These are phyloP conservation scores for Conomelus anceps DNA, from an alignment of 2,888 invertebrate species.

Conservation along the genomic window DNA sequence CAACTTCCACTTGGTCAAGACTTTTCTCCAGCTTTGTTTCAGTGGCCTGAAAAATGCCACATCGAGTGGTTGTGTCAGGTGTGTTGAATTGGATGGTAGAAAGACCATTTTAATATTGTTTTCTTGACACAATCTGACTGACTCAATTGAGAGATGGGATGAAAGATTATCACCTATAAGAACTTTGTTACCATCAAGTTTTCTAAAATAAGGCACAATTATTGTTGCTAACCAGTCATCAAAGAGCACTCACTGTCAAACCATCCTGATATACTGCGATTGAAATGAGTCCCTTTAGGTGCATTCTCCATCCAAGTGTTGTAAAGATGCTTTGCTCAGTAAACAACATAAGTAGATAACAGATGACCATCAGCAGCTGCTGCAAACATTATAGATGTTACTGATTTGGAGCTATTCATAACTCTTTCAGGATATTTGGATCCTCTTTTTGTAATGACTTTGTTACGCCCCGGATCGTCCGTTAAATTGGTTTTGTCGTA, in stretches of 20 bases:
- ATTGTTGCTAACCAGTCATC: constrained; percentile 36
- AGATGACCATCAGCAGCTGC: constrained; percentile 25
- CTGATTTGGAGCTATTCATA: constrained; percentile 27
- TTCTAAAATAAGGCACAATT: constrained; percentile 33
- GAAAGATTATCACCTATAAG: constrained; percentile 39
- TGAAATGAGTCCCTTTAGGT: constrained; percentile 32
- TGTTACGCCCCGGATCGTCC: constrained; percentile 19
- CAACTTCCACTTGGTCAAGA: constrained; percentile 29
- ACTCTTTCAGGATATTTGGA: constrained; percentile 29
- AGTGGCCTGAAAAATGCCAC: too few species aligned
- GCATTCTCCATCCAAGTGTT: too few species aligned
- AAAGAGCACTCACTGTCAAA: constrained; percentile 36
- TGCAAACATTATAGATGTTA: constrained; percentile 28
- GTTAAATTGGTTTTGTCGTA: constrained; percentile 21
- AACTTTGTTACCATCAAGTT: constrained; percentile 35
- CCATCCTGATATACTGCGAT: constrained; percentile 37
- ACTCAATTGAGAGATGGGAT: constrained; percentile 19
- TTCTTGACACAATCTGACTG: constrained; percentile 34
- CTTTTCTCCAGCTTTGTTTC: constrained; percentile 33
- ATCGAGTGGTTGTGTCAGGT: too few species aligned
- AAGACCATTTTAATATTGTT: constrained; percentile 39
- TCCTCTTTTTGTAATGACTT: constrained; percentile 27
- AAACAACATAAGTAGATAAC: constrained; percentile 28
- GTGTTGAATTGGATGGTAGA: constrained; percentile 38
- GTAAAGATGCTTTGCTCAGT: constrained; percentile 26